Evolutionary conservation across 1,140 invertebrate genomes (phyloP).

Genomic region (Daktulosphaira vitifoliae): DNA sequence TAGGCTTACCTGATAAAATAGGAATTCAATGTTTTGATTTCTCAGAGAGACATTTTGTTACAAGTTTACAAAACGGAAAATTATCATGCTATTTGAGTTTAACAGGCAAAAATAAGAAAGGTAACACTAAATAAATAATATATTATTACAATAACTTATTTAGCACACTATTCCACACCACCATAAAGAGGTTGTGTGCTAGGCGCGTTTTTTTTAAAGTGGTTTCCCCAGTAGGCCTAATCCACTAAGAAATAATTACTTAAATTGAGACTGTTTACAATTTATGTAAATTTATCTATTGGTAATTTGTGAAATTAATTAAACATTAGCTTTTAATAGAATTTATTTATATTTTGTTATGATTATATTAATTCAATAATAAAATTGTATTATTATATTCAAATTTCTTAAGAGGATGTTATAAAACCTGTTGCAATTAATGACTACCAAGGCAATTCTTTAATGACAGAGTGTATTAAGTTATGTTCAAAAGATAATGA

Average conservation of each 20-base stretch:
- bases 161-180: conserved; percentile 31
- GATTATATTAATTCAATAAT: too few species aligned
- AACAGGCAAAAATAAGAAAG: not conserved
- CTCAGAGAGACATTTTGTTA: conserved; percentile 10
- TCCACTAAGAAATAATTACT: conserved; percentile 20
- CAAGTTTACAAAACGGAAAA: not conserved
- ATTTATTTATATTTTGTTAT: too few species aligned
- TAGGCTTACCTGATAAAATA: conserved; percentile 1
- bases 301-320: too few species aligned
- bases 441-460: not conserved
- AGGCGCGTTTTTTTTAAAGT: conserved; percentile 34
- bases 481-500: not conserved
- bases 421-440: not conserved
- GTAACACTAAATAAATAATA: not conserved
- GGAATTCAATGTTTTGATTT: conserved; percentile 15
- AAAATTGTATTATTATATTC: not conserved
- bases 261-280: conserved; percentile 1
- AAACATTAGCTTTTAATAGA: too few species aligned
- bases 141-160: too few species aligned
- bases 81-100: not conserved
- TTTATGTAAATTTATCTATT: too few species aligned
- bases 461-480: conserved; percentile 1
- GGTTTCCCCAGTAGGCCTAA: conserved; percentile 34
- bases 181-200: conserved; percentile 18
- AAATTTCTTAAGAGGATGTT: conserved; percentile 9